Evolutionary conservation across 2,797 vertebrate species (phyloP).

Genomic region (Macrochelys suwanniensis): DNA sequence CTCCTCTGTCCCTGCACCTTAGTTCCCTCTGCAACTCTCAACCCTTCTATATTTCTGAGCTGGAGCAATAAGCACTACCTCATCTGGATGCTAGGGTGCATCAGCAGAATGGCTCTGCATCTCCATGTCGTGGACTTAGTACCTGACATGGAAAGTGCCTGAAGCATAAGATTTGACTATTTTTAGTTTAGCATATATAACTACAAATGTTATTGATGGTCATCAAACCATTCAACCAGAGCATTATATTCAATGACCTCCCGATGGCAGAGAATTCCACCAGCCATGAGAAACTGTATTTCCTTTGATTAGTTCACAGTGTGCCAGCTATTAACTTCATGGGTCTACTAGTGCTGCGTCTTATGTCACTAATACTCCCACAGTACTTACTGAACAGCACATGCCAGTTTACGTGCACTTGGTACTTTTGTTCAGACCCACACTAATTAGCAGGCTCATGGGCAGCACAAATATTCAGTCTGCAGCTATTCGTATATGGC

Average conservation of each 20-base stretch:
- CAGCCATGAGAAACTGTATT: constrained; percentile 9
- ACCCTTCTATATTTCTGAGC: not conserved
- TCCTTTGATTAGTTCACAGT: constrained; percentile 1
- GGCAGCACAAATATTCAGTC: constrained; percentile 20
- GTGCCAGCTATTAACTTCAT: constrained; percentile 5
- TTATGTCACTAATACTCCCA: not conserved
- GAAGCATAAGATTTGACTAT: not conserved
- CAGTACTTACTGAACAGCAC: constrained; percentile 3
- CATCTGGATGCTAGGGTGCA: not conserved
- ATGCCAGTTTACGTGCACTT: not conserved
- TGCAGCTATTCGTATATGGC: not conserved
- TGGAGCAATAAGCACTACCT: not conserved
- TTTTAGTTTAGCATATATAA: constrained; percentile 21
- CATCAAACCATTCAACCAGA: not conserved
- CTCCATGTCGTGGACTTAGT: not conserved
- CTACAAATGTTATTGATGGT: constrained; percentile 32
- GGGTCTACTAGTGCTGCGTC: not conserved
- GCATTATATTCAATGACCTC: constrained; percentile 6
- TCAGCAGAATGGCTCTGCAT: not conserved
- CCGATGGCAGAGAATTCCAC: not conserved
- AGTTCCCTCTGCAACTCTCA: not conserved
- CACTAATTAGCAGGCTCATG: not conserved
- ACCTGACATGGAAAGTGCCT: not conserved
- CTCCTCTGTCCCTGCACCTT: not conserved
- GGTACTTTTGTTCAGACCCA: not conserved